phyloP scores from a whole-genome alignment of 1,140 invertebrate species.

The Trichonephila clavipes region DNA sequence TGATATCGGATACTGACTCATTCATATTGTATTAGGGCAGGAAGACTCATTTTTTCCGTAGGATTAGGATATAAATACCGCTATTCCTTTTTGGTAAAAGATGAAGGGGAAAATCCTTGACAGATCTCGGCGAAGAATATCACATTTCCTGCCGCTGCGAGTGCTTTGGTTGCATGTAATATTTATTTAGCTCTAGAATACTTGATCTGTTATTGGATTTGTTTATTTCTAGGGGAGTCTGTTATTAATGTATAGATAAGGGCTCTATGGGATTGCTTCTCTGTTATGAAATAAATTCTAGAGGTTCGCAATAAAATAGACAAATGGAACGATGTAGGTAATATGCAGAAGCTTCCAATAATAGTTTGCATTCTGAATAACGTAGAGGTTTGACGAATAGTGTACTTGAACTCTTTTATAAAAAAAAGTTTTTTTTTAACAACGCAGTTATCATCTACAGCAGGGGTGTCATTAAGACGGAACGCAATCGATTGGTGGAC shows the following conservation, averaged over 20 bases:
- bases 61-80: constrained; percentile 12
- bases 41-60: background rate
- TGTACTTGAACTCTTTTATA: no score
- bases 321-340: background rate
- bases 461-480: no score
- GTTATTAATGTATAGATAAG: constrained; percentile 4
- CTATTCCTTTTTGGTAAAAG: background rate
- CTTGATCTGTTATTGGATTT: background rate
- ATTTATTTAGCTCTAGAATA: background rate
- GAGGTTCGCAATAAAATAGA: background rate
- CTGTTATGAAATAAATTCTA: background rate
- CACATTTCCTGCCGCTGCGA: background rate
- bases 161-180: background rate
- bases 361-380: no score
- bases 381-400: no score
- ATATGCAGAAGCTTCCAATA: no score
- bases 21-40: constrained; percentile 7
- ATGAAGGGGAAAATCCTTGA: background rate
- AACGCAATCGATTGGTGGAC: no score
- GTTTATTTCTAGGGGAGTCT: background rate
- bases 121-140: background rate
- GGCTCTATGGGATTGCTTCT: background rate
- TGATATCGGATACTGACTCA: background rate
- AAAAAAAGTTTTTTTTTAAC: no score
- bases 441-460: no score